These are phyloP conservation scores for Cephus pygmeus DNA, from an alignment of 2,888 invertebrate genomes.

Conservation along the genomic window DNA sequence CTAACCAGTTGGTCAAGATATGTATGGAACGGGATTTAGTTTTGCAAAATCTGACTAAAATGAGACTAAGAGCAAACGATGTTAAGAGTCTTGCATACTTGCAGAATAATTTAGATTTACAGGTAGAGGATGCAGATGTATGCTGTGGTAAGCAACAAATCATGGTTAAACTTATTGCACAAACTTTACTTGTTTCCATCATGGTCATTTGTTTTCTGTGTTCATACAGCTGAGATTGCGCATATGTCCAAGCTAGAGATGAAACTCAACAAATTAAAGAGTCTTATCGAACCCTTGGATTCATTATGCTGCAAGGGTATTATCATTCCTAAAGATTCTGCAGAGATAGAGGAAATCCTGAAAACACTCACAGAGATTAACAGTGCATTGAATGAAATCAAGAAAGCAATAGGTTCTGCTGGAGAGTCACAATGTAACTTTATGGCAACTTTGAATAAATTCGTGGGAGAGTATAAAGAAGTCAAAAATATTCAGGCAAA, in stretches of 20 bases:
- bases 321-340: constrained; percentile 36
- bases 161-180: background rate
- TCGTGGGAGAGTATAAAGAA: constrained; percentile 25
- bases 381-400: constrained; percentile 29
- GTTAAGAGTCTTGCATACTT: constrained; percentile 28
- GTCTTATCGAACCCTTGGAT: constrained; percentile 36
- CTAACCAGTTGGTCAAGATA: constrained; percentile 32
- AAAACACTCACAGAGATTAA: constrained; percentile 28
- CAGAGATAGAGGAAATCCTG: constrained; percentile 27
- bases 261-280: constrained; percentile 30
- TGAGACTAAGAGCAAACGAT: constrained; percentile 37
- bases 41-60: constrained; percentile 29
- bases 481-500: constrained; percentile 29
- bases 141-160: constrained; percentile 26
- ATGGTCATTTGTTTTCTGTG: background rate
- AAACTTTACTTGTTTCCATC: background rate
- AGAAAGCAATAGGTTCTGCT: constrained; percentile 29
- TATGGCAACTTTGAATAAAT: constrained; percentile 31
- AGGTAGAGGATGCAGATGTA: constrained; percentile 8
- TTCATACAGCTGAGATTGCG: constrained; percentile 30
- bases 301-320: constrained; percentile 39
- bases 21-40: constrained; percentile 35
- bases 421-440: constrained; percentile 27
- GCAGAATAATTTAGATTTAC: constrained; percentile 37
- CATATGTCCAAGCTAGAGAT: constrained; percentile 20